Percentiles rank a stretch among this genome's conserved stretches.
Evolutionary conservation across 2,113 vertebrate species (phyloP).

Genomic region (Vulpes ferrilata): DNA sequence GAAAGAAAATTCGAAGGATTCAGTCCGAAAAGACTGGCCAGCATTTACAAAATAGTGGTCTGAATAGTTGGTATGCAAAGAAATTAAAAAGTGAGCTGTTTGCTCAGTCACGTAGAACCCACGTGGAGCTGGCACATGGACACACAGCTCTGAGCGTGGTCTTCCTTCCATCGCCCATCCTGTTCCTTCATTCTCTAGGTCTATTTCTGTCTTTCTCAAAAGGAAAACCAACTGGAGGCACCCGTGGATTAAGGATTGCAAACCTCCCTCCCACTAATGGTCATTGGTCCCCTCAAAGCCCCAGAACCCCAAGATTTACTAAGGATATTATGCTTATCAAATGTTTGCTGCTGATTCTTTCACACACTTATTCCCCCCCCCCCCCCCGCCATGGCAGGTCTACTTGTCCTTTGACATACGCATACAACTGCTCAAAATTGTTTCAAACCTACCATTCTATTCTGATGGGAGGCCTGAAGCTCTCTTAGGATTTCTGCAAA

Average conservation of each 20-base stretch:
- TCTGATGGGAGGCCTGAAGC: not conserved
- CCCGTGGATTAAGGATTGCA: not conserved
- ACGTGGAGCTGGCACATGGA: not conserved
- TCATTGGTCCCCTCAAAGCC: not conserved
- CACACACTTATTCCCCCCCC: not conserved
- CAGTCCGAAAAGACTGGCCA: not conserved
- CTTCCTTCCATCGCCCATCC: not conserved
- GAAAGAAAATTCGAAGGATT: not conserved
- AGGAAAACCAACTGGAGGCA: not conserved
- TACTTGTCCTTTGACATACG: not conserved
- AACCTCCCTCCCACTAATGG: not conserved
- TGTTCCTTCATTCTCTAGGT: not conserved
- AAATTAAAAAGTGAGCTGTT: not conserved
- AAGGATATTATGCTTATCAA: not conserved
- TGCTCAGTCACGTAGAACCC: not conserved
- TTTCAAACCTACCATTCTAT: not conserved
- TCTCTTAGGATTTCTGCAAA: not conserved
- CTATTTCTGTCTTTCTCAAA: not conserved
- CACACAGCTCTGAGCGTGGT: not conserved
- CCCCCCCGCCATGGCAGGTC: not conserved
- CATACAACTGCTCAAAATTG: not conserved
- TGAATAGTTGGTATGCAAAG: not conserved
- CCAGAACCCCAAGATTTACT: not conserved
- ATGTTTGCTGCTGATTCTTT: not conserved
- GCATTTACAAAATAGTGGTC: not conserved